Evolutionary conservation across 2,888 invertebrate genomes (phyloP).

Genomic region (Pimpla rufipes): DNA sequence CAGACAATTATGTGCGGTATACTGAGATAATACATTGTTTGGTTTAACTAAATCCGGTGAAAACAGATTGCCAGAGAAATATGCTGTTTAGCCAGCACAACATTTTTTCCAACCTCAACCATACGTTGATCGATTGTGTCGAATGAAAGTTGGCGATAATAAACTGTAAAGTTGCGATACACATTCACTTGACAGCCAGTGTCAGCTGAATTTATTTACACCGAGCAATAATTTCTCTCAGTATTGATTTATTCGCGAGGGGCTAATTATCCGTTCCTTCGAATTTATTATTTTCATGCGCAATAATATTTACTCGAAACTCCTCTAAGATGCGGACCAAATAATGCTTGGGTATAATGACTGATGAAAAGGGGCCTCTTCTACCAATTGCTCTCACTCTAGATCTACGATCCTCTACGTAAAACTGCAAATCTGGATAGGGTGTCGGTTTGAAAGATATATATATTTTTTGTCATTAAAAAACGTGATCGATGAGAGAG

Average conservation of each 20-base stretch:
- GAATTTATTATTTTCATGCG: neutral
- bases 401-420: slow-evolving; percentile 40
- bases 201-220: too few relatives aligned
- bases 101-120: too few relatives aligned
- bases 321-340: neutral
- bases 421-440: slow-evolving; percentile 2
- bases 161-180: too few relatives aligned
- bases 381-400: slow-evolving; percentile 30
- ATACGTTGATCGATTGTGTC: too few relatives aligned
- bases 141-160: too few relatives aligned
- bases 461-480: slow-evolving; percentile 9
- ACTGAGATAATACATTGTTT: neutral
- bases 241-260: neutral
- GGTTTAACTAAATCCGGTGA: neutral
- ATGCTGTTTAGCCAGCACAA: too few relatives aligned
- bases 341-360: slow-evolving; percentile 16
- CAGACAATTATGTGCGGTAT: neutral
- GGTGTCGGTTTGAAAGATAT: slow-evolving; percentile 11
- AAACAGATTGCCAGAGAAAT: neutral
- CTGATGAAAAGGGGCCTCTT: slow-evolving; percentile 22
- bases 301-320: neutral
- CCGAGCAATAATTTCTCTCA: too few relatives aligned
- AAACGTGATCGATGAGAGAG: slow-evolving; percentile 19
- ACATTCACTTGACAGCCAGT: too few relatives aligned
- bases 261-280: neutral